Evolutionary conservation across 2,888 invertebrate species (phyloP), one percentile per base, ranked within the genome.

Genomic region (Drosophila nr. perissopoda): DNA sequence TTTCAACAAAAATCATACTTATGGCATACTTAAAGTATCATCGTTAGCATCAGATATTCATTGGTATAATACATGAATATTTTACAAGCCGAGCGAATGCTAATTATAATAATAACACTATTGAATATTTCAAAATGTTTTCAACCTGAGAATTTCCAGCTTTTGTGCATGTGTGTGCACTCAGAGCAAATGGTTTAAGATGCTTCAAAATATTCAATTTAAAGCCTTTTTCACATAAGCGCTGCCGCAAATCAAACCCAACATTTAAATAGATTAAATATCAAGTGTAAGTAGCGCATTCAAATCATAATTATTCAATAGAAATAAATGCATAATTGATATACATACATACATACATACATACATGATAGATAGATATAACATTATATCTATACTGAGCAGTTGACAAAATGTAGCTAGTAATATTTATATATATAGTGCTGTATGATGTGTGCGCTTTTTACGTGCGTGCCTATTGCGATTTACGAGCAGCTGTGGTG

Each of bases 401-500:
- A 72, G 80, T 71, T 73, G 79, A 82, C 61, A 71, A 70, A 61
- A 79, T 54, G 74, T 89, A 89, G 87, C 61, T 84, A 89, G 89
- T 81, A 87, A 83, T 78, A 80, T 79, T 83, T 89, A 74, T 76
- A 82, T 27, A 49, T 27, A 49, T 27, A 49, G 36, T 25, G 25
- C 70, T 86, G 66, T 70, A 57, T 68, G 57, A 74, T 53, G 82
- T 72, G 74, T 70, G 87, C 89, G 83, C 89, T 83, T 88, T 88
- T 83, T 83, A 83, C 81, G 72, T 70, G 75, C 76, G 72, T 81
- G 79, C 77, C 68, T 73, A 77, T 66, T 73, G 81, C 88, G 81
- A 85, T 82, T 78, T 85, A 85, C 77, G 83, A 84, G 89, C 87
- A 87, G 81, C 84, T 87, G 84, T 81, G 89, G 89, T 89, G 82